Base-by-base conservation (phyloP, 2,797 vertebrate genomes). In the Gymnoscopelus braueri region DNA sequence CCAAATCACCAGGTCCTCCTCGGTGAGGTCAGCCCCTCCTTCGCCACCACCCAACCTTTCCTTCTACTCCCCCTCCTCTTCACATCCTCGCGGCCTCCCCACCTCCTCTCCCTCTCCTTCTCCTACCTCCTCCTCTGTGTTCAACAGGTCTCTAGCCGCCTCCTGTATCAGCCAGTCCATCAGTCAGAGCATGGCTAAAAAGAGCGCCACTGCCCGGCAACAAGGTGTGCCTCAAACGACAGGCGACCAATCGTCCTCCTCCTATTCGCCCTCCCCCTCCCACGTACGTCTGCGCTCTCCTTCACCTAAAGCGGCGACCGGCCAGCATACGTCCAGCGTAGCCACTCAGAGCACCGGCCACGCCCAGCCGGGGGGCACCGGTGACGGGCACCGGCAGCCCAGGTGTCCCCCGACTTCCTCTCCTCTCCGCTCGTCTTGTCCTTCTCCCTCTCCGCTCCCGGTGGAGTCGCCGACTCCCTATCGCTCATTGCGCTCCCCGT, bases 161-260 rank as follows among this genome's bases (percentile, higher is more conserved):
- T 95, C 95, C 11, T 95, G 93, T 58, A 95, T 96, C 71, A 95
- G 95, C 66, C 95, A 96, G 87, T 95, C 93, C 48, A 95, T 95
- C 77, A 94, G 92, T 72, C 95, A 96, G 81, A 95, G 91, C 62
- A 88, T 95, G 72, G 91, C 95, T 0, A 94, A 92, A 26, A 88
- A 82, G 68, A 87, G 60, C 48, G 52, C 55, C 0, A 35, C 32
- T 6, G 39, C 50, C 9, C 67, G 50, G 13, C 75, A 83, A 53
- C 91, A 85, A 73, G 49, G 65, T 11, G 26, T 73, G 1, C 62
- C 87, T 29, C 29, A 50, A 23, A 57, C 19, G 15, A 7, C 19
- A 1, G 57, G 32, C 3, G 64, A 32, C 49, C 75, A 14, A 52
- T 58, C 75, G 54, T 50, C 75, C 1, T 5, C 65, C 9, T 67